Base-by-base conservation (phyloP, 1,140 invertebrate species). In the Neelides sp. region DNA sequence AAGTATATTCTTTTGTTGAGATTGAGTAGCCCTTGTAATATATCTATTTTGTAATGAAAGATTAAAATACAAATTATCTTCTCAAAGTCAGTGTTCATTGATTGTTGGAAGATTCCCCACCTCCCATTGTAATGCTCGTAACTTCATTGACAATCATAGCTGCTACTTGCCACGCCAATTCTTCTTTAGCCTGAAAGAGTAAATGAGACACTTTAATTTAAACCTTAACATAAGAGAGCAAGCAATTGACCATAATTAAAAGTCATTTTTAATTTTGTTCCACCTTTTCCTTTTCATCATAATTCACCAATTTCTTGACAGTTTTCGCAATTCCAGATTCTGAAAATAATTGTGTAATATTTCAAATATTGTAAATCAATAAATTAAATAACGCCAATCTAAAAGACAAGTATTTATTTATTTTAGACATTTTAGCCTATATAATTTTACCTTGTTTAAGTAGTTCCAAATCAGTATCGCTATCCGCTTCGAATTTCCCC, bases 81-180 rank as follows among this genome's bases (percentile, higher is more conserved):
- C n/a, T n/a, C n/a, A n/a, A n/a, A n/a, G n/a, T n/a, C n/a, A n/a
- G n/a, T n/a, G n/a, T n/a, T n/a, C n/a, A n/a, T n/a, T n/a, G n/a
- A n/a, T n/a, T 23, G 27, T 43, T 46, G 27, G n/a, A 7, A 19
- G 54, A 36, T 1, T 56, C 54, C 13, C 54, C 55, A 20, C 57
- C 50, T 37, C 69, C 75, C 64, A 85, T 72, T 22, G 89, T 92
- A 51, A 92, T 72, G 64, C 77, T 83, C 24, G 85, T 90, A 26
- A 94, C 83, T 71, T 91, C 88, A 68, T 83, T 86, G 27, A 94
- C 78, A 62, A 94, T 92, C 85, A 90, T 92, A 68, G 90, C 85
- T 17, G 90, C 87, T 52, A 94, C 82, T 70, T 88, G 84, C 83
- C 87, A 87, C 24, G 90, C 90, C 72, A 92, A 80, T 65, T 92